Base-by-base conservation (phyloP, 2,113 vertebrate species). In the Hirundichthys speculiger region DNA sequence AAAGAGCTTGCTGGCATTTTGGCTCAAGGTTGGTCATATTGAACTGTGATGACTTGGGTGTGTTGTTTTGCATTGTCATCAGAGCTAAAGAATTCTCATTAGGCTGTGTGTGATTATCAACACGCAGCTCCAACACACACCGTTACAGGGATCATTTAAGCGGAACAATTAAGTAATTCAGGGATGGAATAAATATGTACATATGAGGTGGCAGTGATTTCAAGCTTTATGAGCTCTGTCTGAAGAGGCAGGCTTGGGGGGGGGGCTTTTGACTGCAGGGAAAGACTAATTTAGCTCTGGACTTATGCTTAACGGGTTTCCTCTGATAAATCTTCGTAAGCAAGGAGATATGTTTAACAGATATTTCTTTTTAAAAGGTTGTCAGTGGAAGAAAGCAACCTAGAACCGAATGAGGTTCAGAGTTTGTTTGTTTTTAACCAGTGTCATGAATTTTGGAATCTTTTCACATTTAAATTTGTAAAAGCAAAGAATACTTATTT, bases 121-220 rank as follows among this genome's bases (percentile, higher is more conserved):
- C 30, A 48, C 25, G 42, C 39, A 12, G 53, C 53, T 55, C 18
- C 50, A 61, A 59, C 70, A n/a, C 70, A n/a, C 72, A 45, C 55
- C 39, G 46, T 73, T 73, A 66, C 58, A 62, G 49, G 52, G 49
- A 70, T 40, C 66, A 69, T 79, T 49, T 52, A 18, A 77, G 82
- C 21, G 18, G 67, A 69, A 76, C 79, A 86, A 82, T 84, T 86
- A 86, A 72, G 1, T 48, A 53, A 54, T 83, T 78, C 38, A 68
- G 49, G 66, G 65, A 74, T 70, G 77, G 40, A 56, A 51, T 62
- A 68, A 79, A 73, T 30, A 30, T 52, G 20, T 65, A 69, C 64
- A 5, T 14, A 3, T 58, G 20, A 51, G 25, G 43, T 62, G 50
- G 51, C 42, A 41, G 43, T 53, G 42, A 78, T 78, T 69, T 75